Evolutionary conservation across 2,888 invertebrate genomes (phyloP).

Genomic region (Syritta pipiens): DNA sequence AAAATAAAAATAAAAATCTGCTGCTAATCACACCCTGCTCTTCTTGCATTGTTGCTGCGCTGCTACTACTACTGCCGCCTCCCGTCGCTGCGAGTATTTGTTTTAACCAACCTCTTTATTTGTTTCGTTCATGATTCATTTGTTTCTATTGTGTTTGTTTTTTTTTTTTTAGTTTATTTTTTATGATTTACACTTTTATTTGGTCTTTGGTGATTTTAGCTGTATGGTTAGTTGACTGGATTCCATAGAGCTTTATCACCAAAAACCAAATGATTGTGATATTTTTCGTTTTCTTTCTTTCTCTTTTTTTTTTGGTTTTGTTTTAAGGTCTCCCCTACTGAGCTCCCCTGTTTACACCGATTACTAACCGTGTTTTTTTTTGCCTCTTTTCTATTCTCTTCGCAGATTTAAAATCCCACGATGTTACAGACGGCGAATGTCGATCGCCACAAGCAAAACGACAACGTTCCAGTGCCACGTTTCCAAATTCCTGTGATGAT

Average conservation of each 20-base stretch:
- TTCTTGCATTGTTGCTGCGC: slow-evolving; percentile 4
- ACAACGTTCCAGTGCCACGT: slow-evolving; percentile 75
- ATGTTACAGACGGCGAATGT: slow-evolving; percentile 76
- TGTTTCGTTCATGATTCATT: slow-evolving; percentile 33
- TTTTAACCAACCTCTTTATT: neutral
- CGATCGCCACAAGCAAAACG: slow-evolving; percentile 78
- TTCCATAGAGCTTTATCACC: slow-evolving; percentile 88
- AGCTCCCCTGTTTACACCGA: too few species aligned
- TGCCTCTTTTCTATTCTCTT: slow-evolving; percentile 11
- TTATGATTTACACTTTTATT: slow-evolving; percentile 77
- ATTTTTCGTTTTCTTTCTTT: slow-evolving; percentile 57
- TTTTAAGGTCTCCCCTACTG: too few species aligned
- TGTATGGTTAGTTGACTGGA: slow-evolving; percentile 81
- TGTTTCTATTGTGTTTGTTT: slow-evolving; percentile 44
- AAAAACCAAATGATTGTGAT: slow-evolving; percentile 82
- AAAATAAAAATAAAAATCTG: too few species aligned
- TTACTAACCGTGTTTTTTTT: neutral
- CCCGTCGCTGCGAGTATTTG: neutral
- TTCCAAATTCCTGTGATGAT: slow-evolving; percentile 76
- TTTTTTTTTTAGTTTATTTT: slow-evolving; percentile 53
- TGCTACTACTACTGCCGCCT: neutral
- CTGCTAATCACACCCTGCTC: slow-evolving; percentile 33
- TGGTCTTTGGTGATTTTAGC: slow-evolving; percentile 88
- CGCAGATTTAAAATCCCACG: slow-evolving; percentile 77
- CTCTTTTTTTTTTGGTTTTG: slow-evolving; percentile 4